These are phyloP conservation scores for Rhabdornis inornatus DNA, from an alignment of 2,113 vertebrate species.

Conservation along the genomic window DNA sequence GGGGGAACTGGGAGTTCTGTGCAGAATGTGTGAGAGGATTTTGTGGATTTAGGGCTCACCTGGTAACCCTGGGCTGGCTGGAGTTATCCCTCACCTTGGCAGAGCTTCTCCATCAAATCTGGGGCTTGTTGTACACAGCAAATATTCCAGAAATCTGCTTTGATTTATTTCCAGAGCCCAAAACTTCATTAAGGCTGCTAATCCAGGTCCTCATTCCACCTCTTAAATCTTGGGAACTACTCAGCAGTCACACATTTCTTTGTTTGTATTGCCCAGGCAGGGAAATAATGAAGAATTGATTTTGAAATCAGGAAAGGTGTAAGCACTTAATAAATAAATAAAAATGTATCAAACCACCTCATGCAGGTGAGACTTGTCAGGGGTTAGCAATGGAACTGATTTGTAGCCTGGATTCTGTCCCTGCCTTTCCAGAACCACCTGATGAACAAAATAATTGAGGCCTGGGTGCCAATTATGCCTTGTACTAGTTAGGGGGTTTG, in stretches of 20 bases:
- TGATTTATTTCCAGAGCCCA: background rate
- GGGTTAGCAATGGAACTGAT: background rate
- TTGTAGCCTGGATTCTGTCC: background rate
- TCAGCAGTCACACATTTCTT: background rate
- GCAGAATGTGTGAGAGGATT: background rate
- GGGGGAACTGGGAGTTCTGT: background rate
- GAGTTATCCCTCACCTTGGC: background rate
- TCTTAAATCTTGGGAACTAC: background rate
- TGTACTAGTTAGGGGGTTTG: background rate
- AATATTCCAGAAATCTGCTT: background rate
- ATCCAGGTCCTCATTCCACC: background rate
- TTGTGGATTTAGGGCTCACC: background rate
- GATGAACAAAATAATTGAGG: background rate
- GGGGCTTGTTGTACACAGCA: background rate
- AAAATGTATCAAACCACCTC: background rate
- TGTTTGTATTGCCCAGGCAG: background rate
- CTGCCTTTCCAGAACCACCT: background rate
- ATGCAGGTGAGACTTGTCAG: background rate
- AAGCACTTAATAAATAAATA: background rate
- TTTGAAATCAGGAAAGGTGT: background rate
- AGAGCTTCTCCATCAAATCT: background rate
- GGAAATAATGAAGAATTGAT: conserved; percentile 6
- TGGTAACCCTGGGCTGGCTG: background rate
- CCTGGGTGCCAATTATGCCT: background rate
- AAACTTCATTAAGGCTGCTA: background rate